Evolutionary conservation across 2,888 invertebrate species (phyloP), one percentile per base, ranked within the genome.

Genomic region (Phytoseiulus persimilis): DNA sequence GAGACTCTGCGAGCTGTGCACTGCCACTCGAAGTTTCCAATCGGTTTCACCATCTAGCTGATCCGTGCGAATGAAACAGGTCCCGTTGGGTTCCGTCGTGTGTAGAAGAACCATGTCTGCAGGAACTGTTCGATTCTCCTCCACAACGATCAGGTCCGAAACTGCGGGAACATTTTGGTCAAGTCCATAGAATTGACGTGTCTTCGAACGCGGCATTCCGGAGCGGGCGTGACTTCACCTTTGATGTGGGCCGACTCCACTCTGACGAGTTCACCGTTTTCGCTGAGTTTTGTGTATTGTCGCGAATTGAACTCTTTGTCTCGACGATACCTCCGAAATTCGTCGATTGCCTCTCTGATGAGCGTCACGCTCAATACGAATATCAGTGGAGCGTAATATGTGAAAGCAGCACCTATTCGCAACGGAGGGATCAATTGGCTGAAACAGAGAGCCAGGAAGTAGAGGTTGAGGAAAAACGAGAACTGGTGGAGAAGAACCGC

Each of bases 351-450:
- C 93, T 99, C 99, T 90, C 99, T 95, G 92, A 96, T 96, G 93
- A 99, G 95, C 28, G 99, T 99, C 18, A 99, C 98, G 91, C 96
- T 95, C 90, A 99, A 94, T 39, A 99, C 99, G 94, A 99, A 99
- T 93, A 95, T 95, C 92, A 99, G 93, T 89, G 99, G 99, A 91
- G 98, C 99, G 99, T 99, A 99, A 93, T 99, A 99, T 0, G 99
- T 99, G 93, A 99, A 99, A 87, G 99, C 95, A 93, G 98, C 98
- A 0, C 99, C 99, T 92, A 99, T 97, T 91, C 97, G 94, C 91
- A 99, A 96, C 92, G 97, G 97, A 33, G 98, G 97, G 92, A 99
- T 96, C 93, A 99, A 98, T 94, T 99, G 99, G 92, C 98, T 98
- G 90, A 96, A 94, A 0, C 99, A 87, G 32, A 87, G 99, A 90